Base-by-base conservation (phyloP, 1,140 invertebrate genomes). In the Theocolax elegans region DNA sequence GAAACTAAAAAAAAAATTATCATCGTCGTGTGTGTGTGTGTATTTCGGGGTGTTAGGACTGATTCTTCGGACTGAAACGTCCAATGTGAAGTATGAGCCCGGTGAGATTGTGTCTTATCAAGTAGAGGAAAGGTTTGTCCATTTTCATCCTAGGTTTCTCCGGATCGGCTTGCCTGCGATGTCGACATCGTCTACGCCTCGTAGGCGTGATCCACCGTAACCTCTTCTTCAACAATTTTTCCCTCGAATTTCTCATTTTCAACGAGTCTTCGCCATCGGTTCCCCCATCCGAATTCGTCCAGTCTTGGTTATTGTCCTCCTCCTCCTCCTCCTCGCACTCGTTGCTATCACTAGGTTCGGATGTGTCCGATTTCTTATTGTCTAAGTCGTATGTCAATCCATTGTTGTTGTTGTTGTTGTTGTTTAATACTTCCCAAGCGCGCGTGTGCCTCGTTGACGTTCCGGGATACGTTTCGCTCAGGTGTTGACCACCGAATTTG, bases 51-150 rank as follows among this genome's bases (percentile, higher is more conserved):
- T 2, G 25, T 72, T 67, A 72, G 21, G 70, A 62, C n/a, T 72
- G 70, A 67, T 62, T 66, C 29, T 72, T 88, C 13, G 93, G 93
- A 82, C 94, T 94, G 82, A 94, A 95, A 77, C 93, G 87, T 49
- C 93, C 93, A 87, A 94, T 93, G 77, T 94, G 92, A 40, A 95
- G 85, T 75, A 95, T 93, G 84, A 95, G 89, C 68, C 94, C 93
- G 8, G 93, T 93, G 2, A 93, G 94, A 82, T 95, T 95, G 79
- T 95, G 94, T 77, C 94, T 87, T 13, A 95, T 92, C 72, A 94
- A 92, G 79, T 93, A 95, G 4, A 95, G 85, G 86, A 95, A 95
- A 1, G 94, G 94, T 77, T 93, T 88, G 72, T 95, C 93, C 76
- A 94, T 91, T 75, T 92, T 90, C 71, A 95, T 87, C 77, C 93